Conservation (phyloP, 2,113 vertebrate species). For the Agapornis roseicollis region DNA sequence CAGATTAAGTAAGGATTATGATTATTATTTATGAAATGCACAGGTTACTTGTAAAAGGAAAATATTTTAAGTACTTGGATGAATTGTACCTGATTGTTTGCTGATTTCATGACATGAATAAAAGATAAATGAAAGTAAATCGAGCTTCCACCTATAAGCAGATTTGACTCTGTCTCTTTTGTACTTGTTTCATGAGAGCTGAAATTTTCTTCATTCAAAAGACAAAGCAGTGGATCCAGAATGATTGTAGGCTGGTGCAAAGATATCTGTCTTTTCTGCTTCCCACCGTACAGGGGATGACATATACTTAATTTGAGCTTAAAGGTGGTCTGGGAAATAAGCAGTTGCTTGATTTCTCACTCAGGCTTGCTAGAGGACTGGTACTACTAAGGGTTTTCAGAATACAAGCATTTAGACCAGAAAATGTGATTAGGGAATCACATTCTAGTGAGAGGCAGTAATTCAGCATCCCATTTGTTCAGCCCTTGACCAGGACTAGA, state of each 20-base stretch:
- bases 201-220: background rate
- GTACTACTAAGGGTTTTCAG: background rate
- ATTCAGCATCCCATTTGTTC: background rate
- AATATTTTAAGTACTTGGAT: constrained; percentile 40
- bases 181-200: background rate
- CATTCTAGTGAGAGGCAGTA: background rate
- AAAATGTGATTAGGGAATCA: background rate
- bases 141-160: background rate
- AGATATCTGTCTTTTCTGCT: background rate
- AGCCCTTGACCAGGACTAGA: background rate
- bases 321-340: background rate
- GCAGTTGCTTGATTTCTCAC: background rate
- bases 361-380: background rate
- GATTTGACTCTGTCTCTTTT: background rate
- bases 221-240: background rate
- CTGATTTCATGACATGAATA: background rate
- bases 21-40: constrained; percentile 37
- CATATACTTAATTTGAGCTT: background rate
- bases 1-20: constrained; percentile 35
- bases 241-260: background rate
- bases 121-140: background rate
- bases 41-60: background rate
- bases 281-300: background rate
- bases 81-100: background rate
- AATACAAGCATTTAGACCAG: background rate